Conservation (phyloP, 2,113 vertebrate species). For the Ciconia boyciana region DNA sequence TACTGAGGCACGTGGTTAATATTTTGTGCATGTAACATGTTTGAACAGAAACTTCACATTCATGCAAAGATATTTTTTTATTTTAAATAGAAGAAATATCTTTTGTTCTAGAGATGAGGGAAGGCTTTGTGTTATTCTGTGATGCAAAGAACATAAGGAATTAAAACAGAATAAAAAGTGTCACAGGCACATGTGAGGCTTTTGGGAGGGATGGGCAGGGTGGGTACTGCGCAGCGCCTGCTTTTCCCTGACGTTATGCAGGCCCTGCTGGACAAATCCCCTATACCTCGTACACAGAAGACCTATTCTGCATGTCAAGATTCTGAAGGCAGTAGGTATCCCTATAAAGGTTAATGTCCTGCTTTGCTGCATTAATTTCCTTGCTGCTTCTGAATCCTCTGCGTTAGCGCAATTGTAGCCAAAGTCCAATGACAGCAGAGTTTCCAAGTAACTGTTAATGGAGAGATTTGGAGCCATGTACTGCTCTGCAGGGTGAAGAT, state of each 20-base stretch:
- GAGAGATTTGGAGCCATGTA: not conserved
- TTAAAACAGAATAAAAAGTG: not conserved
- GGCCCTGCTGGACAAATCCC: not conserved
- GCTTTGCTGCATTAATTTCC: not conserved
- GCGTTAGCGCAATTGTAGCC: not conserved
- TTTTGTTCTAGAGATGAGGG: not conserved
- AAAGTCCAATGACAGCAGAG: not conserved
- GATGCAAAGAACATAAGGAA: not conserved
- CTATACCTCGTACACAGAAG: rapidly evolving
- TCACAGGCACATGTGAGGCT: not conserved
- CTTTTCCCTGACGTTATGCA: not conserved
- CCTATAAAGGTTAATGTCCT: no score
- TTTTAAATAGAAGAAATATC: not conserved
- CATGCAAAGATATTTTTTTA: not conserved
- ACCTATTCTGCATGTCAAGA: not conserved
- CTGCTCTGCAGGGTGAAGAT: not conserved
- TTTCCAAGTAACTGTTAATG: not conserved
- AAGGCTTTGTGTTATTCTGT: not conserved
- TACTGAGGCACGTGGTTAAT: not conserved
- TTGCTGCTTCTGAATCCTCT: not conserved
- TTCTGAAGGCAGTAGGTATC: not conserved
- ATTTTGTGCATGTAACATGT: not conserved
- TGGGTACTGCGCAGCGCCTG: not conserved
- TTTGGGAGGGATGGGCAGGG: not conserved
- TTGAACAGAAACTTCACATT: not conserved